Conservation (phyloP, 1,140 invertebrate genomes). For the Bombus soroeensis region DNA sequence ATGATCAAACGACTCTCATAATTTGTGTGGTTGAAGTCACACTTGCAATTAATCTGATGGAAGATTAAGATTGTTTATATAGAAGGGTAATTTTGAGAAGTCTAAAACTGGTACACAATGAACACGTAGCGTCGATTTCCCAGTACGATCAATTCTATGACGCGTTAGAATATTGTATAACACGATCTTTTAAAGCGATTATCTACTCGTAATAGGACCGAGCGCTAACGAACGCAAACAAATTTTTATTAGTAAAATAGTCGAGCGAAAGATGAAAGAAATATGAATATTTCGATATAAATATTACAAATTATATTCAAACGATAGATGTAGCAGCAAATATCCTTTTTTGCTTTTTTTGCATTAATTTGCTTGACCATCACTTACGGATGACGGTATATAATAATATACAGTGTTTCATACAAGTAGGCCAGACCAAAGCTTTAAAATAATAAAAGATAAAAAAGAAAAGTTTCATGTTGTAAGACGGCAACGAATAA, state of each 20-base stretch:
- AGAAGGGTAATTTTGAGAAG: neutral
- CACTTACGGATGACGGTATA: too few relatives aligned
- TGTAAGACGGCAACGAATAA: neutral
- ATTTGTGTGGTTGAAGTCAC: neutral
- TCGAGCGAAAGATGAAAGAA: neutral
- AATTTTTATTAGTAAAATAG: neutral
- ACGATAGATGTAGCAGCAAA: neutral
- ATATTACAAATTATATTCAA: neutral
- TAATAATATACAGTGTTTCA: neutral
- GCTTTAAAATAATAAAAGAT: too few relatives aligned
- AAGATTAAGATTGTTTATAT: neutral
- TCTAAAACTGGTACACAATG: neutral
- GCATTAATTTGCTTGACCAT: too few relatives aligned
- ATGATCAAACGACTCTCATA: neutral
- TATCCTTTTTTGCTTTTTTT: neutral
- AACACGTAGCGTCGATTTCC: neutral
- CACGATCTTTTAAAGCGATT: neutral
- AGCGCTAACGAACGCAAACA: neutral
- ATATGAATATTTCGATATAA: neutral
- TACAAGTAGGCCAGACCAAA: neutral
- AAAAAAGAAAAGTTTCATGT: too few relatives aligned
- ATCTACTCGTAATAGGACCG: neutral
- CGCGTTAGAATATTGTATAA: slow-evolving; percentile 6
- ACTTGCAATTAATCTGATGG: neutral
- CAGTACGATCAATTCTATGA: neutral